Evolutionary conservation across 35 echinoderm and acorn worm genomes (phyloP), one percentile per base, ranked within the genome.

Genomic region (Amphiura filiformis): DNA sequence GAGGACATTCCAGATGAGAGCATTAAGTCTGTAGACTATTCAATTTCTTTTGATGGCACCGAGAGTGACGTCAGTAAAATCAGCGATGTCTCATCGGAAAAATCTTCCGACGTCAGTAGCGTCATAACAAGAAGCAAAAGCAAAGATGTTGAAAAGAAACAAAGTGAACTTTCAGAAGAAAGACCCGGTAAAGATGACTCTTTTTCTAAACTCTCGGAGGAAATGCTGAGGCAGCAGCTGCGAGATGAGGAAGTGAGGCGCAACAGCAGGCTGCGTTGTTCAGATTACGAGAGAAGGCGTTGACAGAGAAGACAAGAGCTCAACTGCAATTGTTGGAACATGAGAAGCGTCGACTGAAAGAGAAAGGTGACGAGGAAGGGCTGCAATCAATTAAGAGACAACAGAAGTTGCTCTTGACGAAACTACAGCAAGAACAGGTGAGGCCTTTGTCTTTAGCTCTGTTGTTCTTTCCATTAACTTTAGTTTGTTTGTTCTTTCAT

Each of bases 271-370:
- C 77, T 39, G 84, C 87, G 22, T 84, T 99, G 13, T 80, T 99
- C 61, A 88, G 84, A 34, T 78, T 99, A 23, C 37, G 96, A 47
- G 96, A 99, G 87, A 99, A 91, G 44, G 93, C 89, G 0, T 41
- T 99, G 41, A 56, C 77, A 37, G 96, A 99, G 34, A 99, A 99
- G 84, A 92, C 96, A 38, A 88, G 90, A 56, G 96, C 93, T 65
- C 93, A 99, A 75, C 87, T 99, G 83, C 84, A 94, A 84, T 99
- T 93, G 93, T 76, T 99, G 40, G 96, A 99, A 70, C 93, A 99
- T 84, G 88, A 99, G 84, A 99, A 95, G 78, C 78, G 79, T n/a
- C 56, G 91, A 26, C 47, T 80, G 38, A 93, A 90, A 47, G 93
- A 90, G 78, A 95, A 87, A 14, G 79, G 88, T 1, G 90, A 94